Evolutionary conservation across 2,113 vertebrate species (phyloP).

Genomic region (Malurus melanocephalus): DNA sequence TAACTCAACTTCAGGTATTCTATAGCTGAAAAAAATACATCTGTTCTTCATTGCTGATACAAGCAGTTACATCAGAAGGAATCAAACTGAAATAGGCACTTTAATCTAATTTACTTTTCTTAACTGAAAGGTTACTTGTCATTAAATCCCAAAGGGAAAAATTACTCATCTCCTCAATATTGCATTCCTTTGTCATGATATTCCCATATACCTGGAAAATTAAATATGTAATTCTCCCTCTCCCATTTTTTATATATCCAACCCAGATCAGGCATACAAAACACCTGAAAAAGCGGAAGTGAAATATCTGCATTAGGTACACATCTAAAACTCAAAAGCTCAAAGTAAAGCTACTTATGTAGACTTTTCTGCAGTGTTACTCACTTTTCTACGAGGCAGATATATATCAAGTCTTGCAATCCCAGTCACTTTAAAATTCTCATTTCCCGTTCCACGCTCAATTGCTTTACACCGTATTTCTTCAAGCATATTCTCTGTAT

Average conservation of each 20-base stretch:
- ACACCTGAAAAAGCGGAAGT: not conserved
- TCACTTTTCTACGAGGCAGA: constrained; percentile 79
- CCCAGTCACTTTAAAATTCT: constrained; percentile 79
- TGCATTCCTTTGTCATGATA: not conserved
- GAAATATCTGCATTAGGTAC: not conserved
- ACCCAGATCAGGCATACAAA: not conserved
- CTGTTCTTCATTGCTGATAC: not conserved
- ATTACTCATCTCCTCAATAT: not conserved
- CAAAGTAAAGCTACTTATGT: not conserved
- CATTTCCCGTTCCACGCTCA: constrained; percentile 82
- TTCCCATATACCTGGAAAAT: not conserved
- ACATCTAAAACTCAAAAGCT: not conserved
- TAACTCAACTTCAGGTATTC: not conserved
- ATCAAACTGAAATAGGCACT: not conserved
- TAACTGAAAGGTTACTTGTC: not conserved
- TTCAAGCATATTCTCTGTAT: constrained; percentile 81
- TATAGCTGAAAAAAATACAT: not conserved
- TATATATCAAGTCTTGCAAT: constrained; percentile 87
- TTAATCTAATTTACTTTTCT: not conserved
- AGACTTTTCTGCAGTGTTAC: not conserved
- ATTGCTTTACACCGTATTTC: constrained; percentile 82
- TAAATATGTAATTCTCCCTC: not conserved
- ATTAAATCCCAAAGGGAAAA: not conserved
- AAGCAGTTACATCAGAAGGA: not conserved
- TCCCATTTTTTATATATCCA: not conserved